Base-by-base conservation (phyloP, 2,888 invertebrate species). In the Drosophila tripunctata region DNA sequence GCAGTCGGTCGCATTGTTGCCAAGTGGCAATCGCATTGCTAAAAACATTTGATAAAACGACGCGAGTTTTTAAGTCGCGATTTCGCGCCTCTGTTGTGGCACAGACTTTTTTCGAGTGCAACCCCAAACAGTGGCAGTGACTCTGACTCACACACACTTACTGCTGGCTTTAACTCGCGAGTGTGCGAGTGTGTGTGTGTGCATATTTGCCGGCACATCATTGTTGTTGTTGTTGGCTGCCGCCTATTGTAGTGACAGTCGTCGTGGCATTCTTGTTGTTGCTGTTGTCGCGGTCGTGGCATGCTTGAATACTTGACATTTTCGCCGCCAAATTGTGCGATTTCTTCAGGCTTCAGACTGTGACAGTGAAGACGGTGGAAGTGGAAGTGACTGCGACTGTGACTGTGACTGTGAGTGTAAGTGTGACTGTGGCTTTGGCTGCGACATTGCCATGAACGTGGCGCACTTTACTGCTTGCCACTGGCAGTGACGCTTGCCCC, bases 261-360 rank as follows among this genome's bases (percentile, higher is more conserved):
- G 35, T 40, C 19, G 47, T 30, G 12, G 45, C 57, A 56, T 0
- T n/a, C 24, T 50, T 14, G 40, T 17, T 7, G 48, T 41, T 8
- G 24, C 38, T 57, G 61, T 35, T 21, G 60, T 31, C 61, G 64
- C 51, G 61, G 61, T 67, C 45, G 73, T 58, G 57, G 69, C 64
- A 67, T 62, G 56, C 75, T n/a, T 66, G 72, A 67, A 80, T 80
- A 83, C 83, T 84, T 84, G 83, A 84, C 83, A 87, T 87, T 79
- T 87, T 87, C 83, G 75, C 83, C 83, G 88, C 86, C 88, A 87
- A 87, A 84, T 85, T 87, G 83, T 85, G 77, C 86, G 77, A 87
- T 82, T 87, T 50, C 86, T 82, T 66, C 51, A 65, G 74, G 57
- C 54, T 38, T n/a, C n/a, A n/a, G n/a, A n/a, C n/a, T n/a, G n/a